Conservation (phyloP, 2,113 vertebrate genomes). For the Machaerirhynchus nigripectus region DNA sequence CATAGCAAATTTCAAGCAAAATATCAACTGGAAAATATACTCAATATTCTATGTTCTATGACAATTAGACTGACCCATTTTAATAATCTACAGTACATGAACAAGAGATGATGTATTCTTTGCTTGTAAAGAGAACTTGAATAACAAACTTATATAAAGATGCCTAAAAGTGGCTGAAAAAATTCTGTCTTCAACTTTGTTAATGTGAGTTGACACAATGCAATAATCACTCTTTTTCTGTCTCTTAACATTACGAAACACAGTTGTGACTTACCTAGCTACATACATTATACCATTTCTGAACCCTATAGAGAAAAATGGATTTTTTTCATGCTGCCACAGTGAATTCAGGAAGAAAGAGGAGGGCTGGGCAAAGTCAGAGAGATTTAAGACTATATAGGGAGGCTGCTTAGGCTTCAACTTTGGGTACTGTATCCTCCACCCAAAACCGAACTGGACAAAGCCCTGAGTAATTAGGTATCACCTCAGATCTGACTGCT, state of each 20-base stretch:
- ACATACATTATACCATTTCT: background rate
- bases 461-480: background rate
- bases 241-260: background rate
- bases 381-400: background rate
- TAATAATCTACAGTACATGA: background rate
- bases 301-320: background rate
- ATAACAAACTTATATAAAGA: background rate
- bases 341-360: background rate
- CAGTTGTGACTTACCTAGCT: background rate
- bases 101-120: background rate
- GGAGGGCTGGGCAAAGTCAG: background rate
- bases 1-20: background rate
- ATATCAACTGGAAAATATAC: background rate
- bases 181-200: background rate
- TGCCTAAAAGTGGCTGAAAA: background rate
- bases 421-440: background rate
- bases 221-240: background rate
- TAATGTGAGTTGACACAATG: background rate
- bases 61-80: background rate
- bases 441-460: background rate
- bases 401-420: background rate
- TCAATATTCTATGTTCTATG: background rate
- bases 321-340: background rate
- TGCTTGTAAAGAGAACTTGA: background rate
- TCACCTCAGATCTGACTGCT: background rate